Base-by-base conservation (phyloP, 2,113 vertebrate species). In the Trematomus loennbergii region DNA sequence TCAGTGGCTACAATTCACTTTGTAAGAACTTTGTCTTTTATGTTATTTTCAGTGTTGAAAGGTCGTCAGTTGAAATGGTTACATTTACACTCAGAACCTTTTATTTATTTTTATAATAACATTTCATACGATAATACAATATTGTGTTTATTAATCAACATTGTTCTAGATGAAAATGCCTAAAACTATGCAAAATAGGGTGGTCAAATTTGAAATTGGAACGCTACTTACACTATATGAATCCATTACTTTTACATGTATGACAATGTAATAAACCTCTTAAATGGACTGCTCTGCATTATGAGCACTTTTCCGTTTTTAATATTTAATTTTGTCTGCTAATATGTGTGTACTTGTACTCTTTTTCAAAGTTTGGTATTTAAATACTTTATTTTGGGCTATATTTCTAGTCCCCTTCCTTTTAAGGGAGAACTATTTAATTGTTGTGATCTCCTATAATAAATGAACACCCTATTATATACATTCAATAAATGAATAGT, bases 1-100 rank as follows among this genome's bases (percentile, higher is more conserved):
- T 82, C 76, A 45, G 45, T 57, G 70, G 50, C 46, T 64, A 57
- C 45, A 80, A 80, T 78, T 20, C 54, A 54, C 48, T 53, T 25
- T 63, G 55, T 12, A 57, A 12, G 3, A 53, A 33, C 64, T n/a
- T 33, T 33, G 25, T 33, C 36, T 40, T 40, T 17, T 29, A 20
- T 17, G 15, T 25, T 25, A 17, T 10, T 9, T 46, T 46, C 5
- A 53, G 9, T 20, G 52, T 9, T 53, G 52, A 9, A 53, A 53
- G 16, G 48, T 40, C 36, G 5, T 40, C 36, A 9, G 36, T 8
- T 40, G 6, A 40, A 40, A 40, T 40, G 36, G 36, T 11, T 49
- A 15, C 12, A 49, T 49, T 49, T 13, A 49, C 48, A 5, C 48
- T 49, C 12, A 49, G 12, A 40, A 40, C 36, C 8, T 40, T 18